phyloP scores from a whole-genome alignment of 1,140 invertebrate genomes.

The Cotesia typhae region DNA sequence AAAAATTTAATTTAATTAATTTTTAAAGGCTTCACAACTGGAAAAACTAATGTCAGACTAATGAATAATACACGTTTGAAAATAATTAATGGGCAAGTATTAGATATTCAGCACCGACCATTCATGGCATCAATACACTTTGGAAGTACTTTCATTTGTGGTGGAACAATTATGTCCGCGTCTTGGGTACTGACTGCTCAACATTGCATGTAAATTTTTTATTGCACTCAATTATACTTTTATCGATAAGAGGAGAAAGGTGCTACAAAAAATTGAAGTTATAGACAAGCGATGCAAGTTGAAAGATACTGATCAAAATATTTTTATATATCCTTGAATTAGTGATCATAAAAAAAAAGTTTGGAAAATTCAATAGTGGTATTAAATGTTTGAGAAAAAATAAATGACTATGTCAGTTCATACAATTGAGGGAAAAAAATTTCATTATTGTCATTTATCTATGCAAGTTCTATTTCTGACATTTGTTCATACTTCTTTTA shows the following conservation, averaged over 20 bases:
- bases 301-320: too few relatives aligned
- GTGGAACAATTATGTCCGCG: conserved; percentile 45
- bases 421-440: too few relatives aligned
- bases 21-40: neutral
- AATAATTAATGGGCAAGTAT: conserved; percentile 42
- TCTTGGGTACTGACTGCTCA: conserved; percentile 45
- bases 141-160: conserved; percentile 35
- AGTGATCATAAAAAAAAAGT: too few relatives aligned
- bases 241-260: neutral
- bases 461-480: too few relatives aligned
- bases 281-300: too few relatives aligned
- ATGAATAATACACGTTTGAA: conserved; percentile 29
- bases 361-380: too few relatives aligned
- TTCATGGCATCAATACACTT: conserved; percentile 44
- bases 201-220: conserved; percentile 45
- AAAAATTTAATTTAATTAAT: too few relatives aligned
- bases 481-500: too few relatives aligned
- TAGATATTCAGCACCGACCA: conserved; percentile 40
- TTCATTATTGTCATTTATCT: too few relatives aligned
- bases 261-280: neutral
- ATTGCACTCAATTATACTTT: neutral
- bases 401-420: too few relatives aligned
- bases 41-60: neutral
- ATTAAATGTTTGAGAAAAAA: too few relatives aligned
- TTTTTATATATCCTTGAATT: too few relatives aligned